These are phyloP conservation scores for Camelus dromedarius DNA, from an alignment of 2,113 vertebrate species.

Conservation along the genomic window DNA sequence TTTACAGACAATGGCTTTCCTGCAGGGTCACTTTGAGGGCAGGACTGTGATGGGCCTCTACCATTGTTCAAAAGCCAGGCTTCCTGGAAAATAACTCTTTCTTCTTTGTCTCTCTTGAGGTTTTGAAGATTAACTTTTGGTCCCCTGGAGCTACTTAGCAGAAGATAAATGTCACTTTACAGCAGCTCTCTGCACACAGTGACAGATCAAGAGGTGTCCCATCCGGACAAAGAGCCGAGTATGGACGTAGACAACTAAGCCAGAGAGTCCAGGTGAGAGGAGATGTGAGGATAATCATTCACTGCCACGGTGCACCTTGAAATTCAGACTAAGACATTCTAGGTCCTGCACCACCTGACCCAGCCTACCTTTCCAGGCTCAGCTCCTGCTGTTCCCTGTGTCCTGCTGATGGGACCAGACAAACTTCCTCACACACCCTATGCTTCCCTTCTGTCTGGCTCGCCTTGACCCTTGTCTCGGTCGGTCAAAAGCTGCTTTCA, in stretches of 20 bases:
- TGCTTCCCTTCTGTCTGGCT: background rate
- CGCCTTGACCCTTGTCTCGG: background rate
- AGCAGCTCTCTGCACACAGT: background rate
- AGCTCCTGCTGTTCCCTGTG: background rate
- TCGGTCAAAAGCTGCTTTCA: background rate
- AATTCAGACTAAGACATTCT: background rate
- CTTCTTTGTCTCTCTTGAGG: background rate
- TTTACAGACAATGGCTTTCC: background rate
- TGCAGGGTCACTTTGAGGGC: background rate
- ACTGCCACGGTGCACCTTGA: background rate
- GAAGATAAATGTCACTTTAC: background rate
- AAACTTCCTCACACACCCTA: background rate
- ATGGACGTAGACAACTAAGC: background rate
- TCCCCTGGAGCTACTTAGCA: background rate
- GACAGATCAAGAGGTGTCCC: background rate
- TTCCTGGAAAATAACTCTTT: background rate
- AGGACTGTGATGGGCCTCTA: background rate
- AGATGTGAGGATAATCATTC: background rate
- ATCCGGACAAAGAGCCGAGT: background rate
- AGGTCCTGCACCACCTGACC: background rate
- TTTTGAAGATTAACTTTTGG: background rate
- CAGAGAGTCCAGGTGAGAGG: background rate
- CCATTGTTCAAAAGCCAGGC: background rate
- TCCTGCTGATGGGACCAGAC: background rate
- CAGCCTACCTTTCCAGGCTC: background rate